Conservation (phyloP, 2,797 vertebrate genomes). For the Melanotaenia maccullochi region DNA sequence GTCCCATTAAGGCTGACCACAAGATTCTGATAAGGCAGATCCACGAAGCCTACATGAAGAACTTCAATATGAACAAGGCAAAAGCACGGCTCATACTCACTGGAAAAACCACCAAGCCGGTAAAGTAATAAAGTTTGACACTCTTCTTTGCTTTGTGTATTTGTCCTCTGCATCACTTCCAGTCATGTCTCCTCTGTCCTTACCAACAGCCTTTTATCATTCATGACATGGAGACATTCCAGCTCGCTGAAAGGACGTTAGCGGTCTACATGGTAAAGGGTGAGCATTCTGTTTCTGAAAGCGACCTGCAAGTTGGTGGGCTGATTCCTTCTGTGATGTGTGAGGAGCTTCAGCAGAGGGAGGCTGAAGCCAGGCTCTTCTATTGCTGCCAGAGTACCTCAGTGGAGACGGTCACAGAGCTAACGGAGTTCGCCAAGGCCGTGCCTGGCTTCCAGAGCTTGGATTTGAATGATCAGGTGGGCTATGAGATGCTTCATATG, state of each 20-base stretch:
- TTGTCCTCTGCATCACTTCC: background rate
- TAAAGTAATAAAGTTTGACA: constrained; percentile 55
- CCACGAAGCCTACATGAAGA: constrained; percentile 93
- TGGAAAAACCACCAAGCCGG: constrained; percentile 89
- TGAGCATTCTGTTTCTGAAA: constrained; percentile 48
- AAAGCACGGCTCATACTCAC: constrained; percentile 93
- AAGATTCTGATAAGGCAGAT: constrained; percentile 89
- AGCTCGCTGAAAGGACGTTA: constrained; percentile 91
- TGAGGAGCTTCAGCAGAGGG: constrained; percentile 84
- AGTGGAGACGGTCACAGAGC: constrained; percentile 93
- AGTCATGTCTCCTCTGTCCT: constrained; percentile 7
- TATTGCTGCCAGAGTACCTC: constrained; percentile 94
- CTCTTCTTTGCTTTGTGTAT: background rate
- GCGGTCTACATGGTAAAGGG: constrained; percentile 85
- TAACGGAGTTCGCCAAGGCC: constrained; percentile 96
- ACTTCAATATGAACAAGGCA: constrained; percentile 96
- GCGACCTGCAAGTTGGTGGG: constrained; percentile 2
- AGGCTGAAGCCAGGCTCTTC: constrained; percentile 92
- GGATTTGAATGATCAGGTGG: constrained; percentile 92
- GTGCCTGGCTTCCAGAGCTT: constrained; percentile 91
- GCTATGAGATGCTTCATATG: background rate
- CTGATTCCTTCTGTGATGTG: constrained; percentile 12
- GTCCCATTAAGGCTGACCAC: constrained; percentile 85
- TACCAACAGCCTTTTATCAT: constrained; percentile 91
- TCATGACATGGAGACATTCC: constrained; percentile 95